Evolutionary conservation across 1,140 invertebrate genomes (phyloP), one percentile per base, ranked within the genome.

Genomic region (Carposina sasakii): DNA sequence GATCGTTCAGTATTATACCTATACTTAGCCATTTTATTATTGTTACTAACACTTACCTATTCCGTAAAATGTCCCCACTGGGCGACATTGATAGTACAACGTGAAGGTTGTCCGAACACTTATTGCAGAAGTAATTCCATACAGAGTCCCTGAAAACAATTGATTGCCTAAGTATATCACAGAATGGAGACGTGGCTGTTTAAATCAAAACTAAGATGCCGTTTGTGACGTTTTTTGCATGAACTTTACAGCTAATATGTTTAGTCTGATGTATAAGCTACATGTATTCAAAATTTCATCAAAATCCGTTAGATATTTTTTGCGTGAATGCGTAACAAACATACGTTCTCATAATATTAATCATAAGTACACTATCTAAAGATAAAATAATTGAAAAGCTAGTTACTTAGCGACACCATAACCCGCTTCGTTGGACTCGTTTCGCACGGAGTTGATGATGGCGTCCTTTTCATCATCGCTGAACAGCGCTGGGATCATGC

Each of bases 41-140:
- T 24, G 6, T 41, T 9, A 37, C 9, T 21, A 23, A 49, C 24
- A 13, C 23, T 30, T 45, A 81, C 76, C 81, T 88, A 58, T 90
- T 92, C 20, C 94, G 88, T 26, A 98, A 85, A 5, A 90, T 86
- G 57, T 96, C 93, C 0, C 93, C 93, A 20, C 93, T 88, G 0
- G 96, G 94, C 37, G 92, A 95, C 93, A 97, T 96, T 0, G 94
- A 93, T 2, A 98, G 70, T 0, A 96, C 93, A 24, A 98, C 91
- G 63, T 97, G 95, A 1, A 98, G 87, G 78, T 97, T 96, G 36
- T 93, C 90, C 3, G 87, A 83, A 49, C 93, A 93, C 40, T 88
- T 90, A 53, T 91, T 88, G 15, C 91, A 85, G 71, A 97, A 98
- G 67, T 91, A 94, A n/a, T 90, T 88, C 92, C 95, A 97, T 4